A percentile compares a stretch with the other conserved stretches of the same genome.
Evolutionary conservation across 2,888 invertebrate genomes (phyloP).

Genomic region (Dicycla oo): DNA sequence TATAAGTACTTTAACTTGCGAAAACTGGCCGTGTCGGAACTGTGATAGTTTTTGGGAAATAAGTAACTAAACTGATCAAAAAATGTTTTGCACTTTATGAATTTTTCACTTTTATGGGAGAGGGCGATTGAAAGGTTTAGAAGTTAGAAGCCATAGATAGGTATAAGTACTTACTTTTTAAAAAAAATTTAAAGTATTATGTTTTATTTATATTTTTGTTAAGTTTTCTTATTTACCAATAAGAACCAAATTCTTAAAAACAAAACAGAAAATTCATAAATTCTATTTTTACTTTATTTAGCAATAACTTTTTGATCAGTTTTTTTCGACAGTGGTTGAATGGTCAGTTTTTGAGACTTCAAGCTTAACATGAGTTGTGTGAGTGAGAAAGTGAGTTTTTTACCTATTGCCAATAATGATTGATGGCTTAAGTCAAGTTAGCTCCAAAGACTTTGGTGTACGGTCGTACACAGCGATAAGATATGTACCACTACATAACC

Average conservation of each 20-base stretch:
- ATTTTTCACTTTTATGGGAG: background rate
- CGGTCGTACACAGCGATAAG: no score
- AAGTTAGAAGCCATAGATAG: no score
- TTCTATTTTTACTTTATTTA: no score
- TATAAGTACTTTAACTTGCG: background rate
- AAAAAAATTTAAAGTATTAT: no score
- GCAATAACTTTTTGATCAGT: constrained; percentile 14
- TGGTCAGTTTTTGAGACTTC: constrained; percentile 10
- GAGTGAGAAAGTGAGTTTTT: background rate
- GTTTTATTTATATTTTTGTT: background rate
- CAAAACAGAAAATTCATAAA: no score
- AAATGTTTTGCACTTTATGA: constrained; percentile 13
- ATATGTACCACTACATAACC: no score
- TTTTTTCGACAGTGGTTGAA: constrained; percentile 17
- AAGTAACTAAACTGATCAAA: constrained; percentile 7
- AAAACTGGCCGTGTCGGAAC: background rate
- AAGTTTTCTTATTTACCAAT: background rate
- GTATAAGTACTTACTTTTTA: no score
- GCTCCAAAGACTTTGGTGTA: background rate
- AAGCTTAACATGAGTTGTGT: constrained; percentile 21
- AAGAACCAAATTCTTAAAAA: no score
- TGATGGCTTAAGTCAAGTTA: constrained; percentile 4
- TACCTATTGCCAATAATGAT: background rate
- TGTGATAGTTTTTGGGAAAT: background rate
- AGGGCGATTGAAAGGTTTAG: background rate